A percentile compares a stretch with the other conserved stretches of the same genome.
These are phyloP conservation scores for Apodemus agrarius DNA, from an alignment of 2,797 vertebrate species.

Conservation along the genomic window DNA sequence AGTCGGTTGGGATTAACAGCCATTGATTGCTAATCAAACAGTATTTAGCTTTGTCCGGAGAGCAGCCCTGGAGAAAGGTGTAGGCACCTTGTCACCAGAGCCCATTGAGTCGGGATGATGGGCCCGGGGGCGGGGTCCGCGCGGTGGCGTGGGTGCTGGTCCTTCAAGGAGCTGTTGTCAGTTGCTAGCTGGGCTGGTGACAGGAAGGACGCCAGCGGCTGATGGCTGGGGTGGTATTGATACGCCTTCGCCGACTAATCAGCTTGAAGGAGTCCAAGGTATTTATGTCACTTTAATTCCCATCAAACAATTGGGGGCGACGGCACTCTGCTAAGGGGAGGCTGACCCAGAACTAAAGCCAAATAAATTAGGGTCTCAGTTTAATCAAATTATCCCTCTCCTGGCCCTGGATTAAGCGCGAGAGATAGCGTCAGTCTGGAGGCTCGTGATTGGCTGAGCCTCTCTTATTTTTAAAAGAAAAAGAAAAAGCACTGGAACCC, in stretches of 20 bases:
- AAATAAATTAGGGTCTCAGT: conserved; percentile 94
- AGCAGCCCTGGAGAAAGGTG: conserved; percentile 88
- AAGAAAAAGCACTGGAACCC: conserved; percentile 86
- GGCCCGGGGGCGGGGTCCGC: conserved; percentile 89
- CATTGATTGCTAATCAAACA: conserved; percentile 94
- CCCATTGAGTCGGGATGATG: conserved; percentile 91
- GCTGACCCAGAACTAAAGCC: conserved; percentile 94
- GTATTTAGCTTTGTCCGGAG: conserved; percentile 92
- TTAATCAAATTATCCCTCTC: conserved; percentile 93
- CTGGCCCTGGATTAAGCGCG: conserved; percentile 88
- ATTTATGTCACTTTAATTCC: conserved; percentile 96
- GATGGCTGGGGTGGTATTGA: conserved; percentile 91
- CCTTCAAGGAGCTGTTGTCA: conserved; percentile 89
- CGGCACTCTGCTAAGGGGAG: conserved; percentile 91
- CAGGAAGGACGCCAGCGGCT: conserved; percentile 90
- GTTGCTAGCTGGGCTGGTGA: conserved; percentile 86
- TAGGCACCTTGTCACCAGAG: conserved; percentile 90
- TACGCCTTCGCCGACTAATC: conserved; percentile 92
- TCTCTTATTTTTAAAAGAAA: conserved; percentile 83
- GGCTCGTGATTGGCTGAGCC: conserved; percentile 86
- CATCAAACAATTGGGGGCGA: conserved; percentile 91
- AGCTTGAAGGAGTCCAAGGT: conserved; percentile 92
- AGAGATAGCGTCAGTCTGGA: conserved; percentile 87
- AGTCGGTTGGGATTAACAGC: conserved; percentile 91
- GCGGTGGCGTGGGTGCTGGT: conserved; percentile 89